Evolutionary conservation across 1,140 invertebrate species (phyloP).

Genomic region (Calephelis virginiensis): DNA sequence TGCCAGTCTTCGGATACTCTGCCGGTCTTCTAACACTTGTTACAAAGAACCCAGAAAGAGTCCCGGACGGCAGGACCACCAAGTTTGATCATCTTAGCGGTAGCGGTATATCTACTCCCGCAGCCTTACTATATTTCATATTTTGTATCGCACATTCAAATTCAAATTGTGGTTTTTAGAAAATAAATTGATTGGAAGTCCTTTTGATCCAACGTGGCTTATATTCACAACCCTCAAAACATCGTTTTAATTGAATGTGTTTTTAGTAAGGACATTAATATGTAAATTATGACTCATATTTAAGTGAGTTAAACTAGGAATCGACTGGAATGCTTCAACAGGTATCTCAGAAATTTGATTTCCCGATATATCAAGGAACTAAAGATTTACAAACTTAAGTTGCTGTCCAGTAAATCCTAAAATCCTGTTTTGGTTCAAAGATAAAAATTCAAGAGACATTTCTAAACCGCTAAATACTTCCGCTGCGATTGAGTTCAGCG

Average conservation of each 20-base stretch:
- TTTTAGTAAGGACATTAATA: constrained; percentile 80
- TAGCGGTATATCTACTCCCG: no score
- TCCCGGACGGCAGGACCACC: no score
- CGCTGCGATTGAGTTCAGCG: constrained; percentile 83
- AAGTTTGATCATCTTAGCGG: no score
- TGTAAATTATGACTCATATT: constrained; percentile 89
- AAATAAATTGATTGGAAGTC: constrained; percentile 85
- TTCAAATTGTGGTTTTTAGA: constrained; percentile 82
- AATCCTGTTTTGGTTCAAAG: constrained; percentile 88
- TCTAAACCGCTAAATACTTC: constrained; percentile 88
- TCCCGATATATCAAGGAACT: constrained; percentile 86
- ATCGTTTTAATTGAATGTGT: constrained; percentile 79
- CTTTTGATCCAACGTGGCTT: constrained; percentile 84
- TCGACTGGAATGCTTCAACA: constrained; percentile 83
- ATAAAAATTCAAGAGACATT: constrained; percentile 84
- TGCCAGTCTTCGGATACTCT: no score
- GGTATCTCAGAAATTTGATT: constrained; percentile 87
- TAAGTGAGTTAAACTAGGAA: constrained; percentile 84
- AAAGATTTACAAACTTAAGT: constrained; percentile 82
- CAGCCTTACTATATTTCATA: no score
- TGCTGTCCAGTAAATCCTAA: constrained; percentile 82
- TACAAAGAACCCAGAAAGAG: no score
- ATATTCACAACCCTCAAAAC: constrained; percentile 85
- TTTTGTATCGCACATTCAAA: no score
- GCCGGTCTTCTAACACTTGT: no score